These are phyloP conservation scores for Armadillidium nasatum DNA, from an alignment of 1,140 invertebrate species.

Conservation along the genomic window DNA sequence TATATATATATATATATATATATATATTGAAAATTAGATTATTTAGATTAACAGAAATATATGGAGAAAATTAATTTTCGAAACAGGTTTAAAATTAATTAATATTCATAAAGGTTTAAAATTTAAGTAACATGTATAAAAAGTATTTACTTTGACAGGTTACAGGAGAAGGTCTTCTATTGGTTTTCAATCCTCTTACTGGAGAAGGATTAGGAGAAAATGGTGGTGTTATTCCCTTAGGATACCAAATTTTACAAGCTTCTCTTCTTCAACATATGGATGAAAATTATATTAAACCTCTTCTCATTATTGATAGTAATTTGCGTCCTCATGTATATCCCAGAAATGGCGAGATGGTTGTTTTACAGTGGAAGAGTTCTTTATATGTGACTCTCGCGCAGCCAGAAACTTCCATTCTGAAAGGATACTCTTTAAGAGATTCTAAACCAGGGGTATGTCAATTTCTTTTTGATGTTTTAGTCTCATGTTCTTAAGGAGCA, in stretches of 20 bases:
- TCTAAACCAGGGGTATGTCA: slow-evolving; percentile 30
- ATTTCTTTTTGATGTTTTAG: too few species aligned
- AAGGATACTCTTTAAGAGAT: slow-evolving; percentile 38
- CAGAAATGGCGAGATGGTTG: slow-evolving; percentile 53
- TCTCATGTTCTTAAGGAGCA: too few species aligned
- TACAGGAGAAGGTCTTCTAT: slow-evolving; percentile 67
- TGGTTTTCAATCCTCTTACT: slow-evolving; percentile 79
- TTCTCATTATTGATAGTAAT: slow-evolving; percentile 70
- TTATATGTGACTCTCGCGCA: slow-evolving; percentile 44
- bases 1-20: too few species aligned
- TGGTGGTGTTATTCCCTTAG: slow-evolving; percentile 54
- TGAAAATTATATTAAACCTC: slow-evolving; percentile 65
- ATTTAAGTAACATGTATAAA: too few species aligned
- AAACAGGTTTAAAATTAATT: too few species aligned
- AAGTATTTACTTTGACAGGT: too few species aligned
- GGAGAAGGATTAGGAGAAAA: slow-evolving; percentile 59
- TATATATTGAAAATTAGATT: too few species aligned
- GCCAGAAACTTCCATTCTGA: slow-evolving; percentile 26
- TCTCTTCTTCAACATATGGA: slow-evolving; percentile 62
- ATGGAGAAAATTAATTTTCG: too few species aligned
- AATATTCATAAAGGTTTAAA: too few species aligned
- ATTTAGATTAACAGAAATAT: too few species aligned
- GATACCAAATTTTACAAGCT: slow-evolving; percentile 69
- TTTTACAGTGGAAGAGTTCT: slow-evolving; percentile 44
- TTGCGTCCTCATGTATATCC: slow-evolving; percentile 67